Evolutionary conservation across 1,140 invertebrate genomes (phyloP).

Genomic region (Dreissena polymorpha): DNA sequence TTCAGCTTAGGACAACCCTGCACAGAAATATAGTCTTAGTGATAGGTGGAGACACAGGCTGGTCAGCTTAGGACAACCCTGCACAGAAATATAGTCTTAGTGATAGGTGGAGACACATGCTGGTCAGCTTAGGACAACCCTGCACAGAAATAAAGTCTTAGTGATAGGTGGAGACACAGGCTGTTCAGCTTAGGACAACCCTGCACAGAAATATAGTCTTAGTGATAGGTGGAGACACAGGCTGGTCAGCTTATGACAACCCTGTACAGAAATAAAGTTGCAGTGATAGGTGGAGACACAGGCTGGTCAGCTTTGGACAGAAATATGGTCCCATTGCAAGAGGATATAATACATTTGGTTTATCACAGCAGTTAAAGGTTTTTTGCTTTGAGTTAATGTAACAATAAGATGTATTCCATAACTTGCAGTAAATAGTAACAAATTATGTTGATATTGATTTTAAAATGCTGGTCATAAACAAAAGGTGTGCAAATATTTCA

Average conservation of each 20-base stretch:
- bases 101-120: slow-evolving; percentile 21
- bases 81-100: background rate
- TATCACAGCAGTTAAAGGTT: no score
- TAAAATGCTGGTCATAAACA: no score
- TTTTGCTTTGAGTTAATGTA: no score
- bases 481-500: no score
- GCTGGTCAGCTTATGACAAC: slow-evolving; percentile 25
- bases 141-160: slow-evolving; percentile 9
- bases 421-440: no score
- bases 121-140: slow-evolving; percentile 39
- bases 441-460: no score
- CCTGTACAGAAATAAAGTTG: slow-evolving; percentile 25
- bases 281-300: slow-evolving; percentile 28
- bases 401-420: no score
- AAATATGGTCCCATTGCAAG: background rate
- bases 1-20: slow-evolving; percentile 42
- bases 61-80: slow-evolving; percentile 43
- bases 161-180: slow-evolving; percentile 23
- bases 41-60: slow-evolving; percentile 26
- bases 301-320: slow-evolving; percentile 11
- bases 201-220: slow-evolving; percentile 18
- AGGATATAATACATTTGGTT: no score
- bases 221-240: slow-evolving; percentile 31
- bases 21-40: background rate
- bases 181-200: slow-evolving; percentile 36